Evolutionary conservation across 2,888 invertebrate genomes (phyloP).

Genomic region (Zaprionus lineosus): DNA sequence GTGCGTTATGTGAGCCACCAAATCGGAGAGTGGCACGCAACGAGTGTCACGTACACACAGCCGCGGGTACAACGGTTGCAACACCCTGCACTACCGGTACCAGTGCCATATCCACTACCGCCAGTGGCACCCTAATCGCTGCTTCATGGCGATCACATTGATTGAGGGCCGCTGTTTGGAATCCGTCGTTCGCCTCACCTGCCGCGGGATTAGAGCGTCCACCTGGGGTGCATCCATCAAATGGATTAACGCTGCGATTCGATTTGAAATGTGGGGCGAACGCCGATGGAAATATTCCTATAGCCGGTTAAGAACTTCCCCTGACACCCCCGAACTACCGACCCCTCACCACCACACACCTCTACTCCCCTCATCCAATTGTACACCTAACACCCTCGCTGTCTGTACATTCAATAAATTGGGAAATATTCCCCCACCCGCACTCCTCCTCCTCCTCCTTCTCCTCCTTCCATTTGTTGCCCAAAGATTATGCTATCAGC

Average conservation of each 20-base stretch:
- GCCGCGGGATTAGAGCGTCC: slow-evolving; percentile 43
- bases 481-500: no score
- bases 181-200: slow-evolving; percentile 17
- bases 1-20: slow-evolving; percentile 33
- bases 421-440: no score
- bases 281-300: not conserved
- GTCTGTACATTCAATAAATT: no score
- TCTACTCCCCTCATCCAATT: no score
- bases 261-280: slow-evolving; percentile 16
- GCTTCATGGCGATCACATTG: slow-evolving; percentile 34
- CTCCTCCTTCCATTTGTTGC: no score
- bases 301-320: not conserved
- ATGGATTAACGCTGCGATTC: slow-evolving; percentile 48
- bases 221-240: slow-evolving; percentile 63
- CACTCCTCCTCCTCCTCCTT: no score
- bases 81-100: not conserved
- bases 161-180: not conserved
- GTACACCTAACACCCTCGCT: no score
- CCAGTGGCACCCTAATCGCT: not conserved
- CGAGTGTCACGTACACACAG: slow-evolving; percentile 66
- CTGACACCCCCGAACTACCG: no score
- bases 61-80: slow-evolving; percentile 2
- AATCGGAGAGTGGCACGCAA: slow-evolving; percentile 49
- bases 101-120: no score
- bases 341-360: no score